Evolutionary conservation across 1,140 invertebrate species (phyloP), one percentile per base, ranked within the genome.

Genomic region (Panagrolaimus sp.): DNA sequence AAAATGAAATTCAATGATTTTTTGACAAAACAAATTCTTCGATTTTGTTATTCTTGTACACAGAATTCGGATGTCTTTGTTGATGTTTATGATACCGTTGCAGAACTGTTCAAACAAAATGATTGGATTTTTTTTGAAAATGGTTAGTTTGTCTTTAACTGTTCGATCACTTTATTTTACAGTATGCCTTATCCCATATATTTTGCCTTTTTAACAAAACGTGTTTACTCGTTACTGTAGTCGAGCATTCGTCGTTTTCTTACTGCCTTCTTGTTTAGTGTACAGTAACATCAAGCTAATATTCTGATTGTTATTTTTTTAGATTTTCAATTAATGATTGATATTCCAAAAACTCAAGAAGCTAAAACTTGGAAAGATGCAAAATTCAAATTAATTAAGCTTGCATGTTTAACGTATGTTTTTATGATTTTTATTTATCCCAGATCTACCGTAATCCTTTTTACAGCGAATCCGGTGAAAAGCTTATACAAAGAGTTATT

Each of bases 1-100:
- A 28, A 58, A n/a, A 58, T 58, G 14, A 21, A n/a, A 2, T 21
- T 58, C 17, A 58, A 58, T 14, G 52, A 58, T 8, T 28, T 21
- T 58, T n/a, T 58, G 4, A 58, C 52, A 14, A 58, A 24, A n/a
- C 52, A 58, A n/a, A 58, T 58, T 14, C 21, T 58, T 28, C 21
- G 28, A 10, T 58, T 58, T 24, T 58, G 21, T 21, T 58, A 58
- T 58, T 21, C 52, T 14, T 58, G 12, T 8, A 12, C 52, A 26
- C 17, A n/a, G 5, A 5, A n/a, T 0, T 10, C 21, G 14, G 52
- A 28, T 1, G 17, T 28, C 17, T 58, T 21, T 58, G 52, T 26
- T 26, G 52, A 21, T 3, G 52, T 28, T 21, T 58, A 26, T 21
- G 14, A 17, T 17, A n/a, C 21, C 10, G 21, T 58, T 58, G 52